Evolutionary conservation across 1,140 invertebrate species (phyloP).

Genomic region (Chrysoperla carnea): DNA sequence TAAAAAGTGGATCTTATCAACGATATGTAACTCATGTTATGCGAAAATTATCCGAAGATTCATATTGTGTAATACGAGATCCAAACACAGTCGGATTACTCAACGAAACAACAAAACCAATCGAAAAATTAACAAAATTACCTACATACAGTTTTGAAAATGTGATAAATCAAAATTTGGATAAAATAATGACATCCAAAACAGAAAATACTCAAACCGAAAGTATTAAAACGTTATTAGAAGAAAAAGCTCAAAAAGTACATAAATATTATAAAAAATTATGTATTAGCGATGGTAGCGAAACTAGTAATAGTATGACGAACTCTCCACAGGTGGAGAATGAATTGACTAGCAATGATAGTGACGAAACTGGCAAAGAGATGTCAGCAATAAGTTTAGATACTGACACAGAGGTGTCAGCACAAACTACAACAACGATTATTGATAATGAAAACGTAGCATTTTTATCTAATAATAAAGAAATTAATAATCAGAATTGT

Average conservation of each 20-base stretch:
- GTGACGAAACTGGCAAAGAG: no score
- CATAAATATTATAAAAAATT: background rate
- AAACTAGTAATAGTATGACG: background rate
- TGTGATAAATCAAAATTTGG: background rate
- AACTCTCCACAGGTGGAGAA: background rate
- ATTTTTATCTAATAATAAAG: no score
- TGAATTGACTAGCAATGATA: background rate
- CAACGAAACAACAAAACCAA: no score
- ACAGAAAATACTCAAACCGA: background rate
- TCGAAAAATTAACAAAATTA: background rate
- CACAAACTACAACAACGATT: background rate
- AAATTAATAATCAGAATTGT: no score
- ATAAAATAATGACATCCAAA: background rate
- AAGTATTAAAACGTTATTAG: background rate
- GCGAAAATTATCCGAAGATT: no score
- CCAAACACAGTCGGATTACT: no score
- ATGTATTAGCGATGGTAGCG: background rate
- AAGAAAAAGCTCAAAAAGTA: background rate
- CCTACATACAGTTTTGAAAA: background rate
- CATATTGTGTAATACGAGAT: no score
- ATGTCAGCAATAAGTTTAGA: background rate
- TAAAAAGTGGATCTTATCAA: no score
- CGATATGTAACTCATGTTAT: no score
- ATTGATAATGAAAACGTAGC: background rate
- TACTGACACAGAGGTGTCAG: background rate